Base-by-base conservation (phyloP, 2,797 vertebrate genomes). In the Apogon talboti region DNA sequence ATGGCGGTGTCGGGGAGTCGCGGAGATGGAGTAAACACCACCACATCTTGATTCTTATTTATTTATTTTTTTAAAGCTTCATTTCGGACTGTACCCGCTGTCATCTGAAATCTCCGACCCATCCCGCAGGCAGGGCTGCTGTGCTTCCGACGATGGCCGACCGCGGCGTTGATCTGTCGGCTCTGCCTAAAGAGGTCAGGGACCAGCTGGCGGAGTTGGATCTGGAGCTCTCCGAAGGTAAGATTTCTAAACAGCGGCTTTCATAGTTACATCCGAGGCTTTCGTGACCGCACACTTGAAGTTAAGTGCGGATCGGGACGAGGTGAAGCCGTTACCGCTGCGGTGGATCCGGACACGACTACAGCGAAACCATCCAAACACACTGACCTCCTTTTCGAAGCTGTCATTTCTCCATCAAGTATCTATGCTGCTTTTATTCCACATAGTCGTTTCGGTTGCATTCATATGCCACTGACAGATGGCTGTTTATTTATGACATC, bases 191-290 rank as follows among this genome's bases (percentile, higher is more conserved):
- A 87, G 96, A 97, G 92, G 95, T 98, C 90, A 94, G 96, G 66
- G 96, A 97, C 90, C 96, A 97, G 91, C 93, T 98, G 92, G 96
- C 97, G 50, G 97, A 98, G 93, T 90, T 98, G 93, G 96, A 98
- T 87, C 92, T 98, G 89, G 97, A 98, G 95, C 96, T 98, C 14
- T 98, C 96, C 40, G 97, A 98, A 92, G 97, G 97, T 94, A 91
- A 92, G 94, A 21, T 14, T 14, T 38, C 48, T 45, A 11, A 6
- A 46, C 50, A n/a, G 46, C 15, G 38, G 33, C 6, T 4, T 46
- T 12, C 28, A 21, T 7, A 33, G 33, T 52, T 37, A 4, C 8
- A 56, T 30, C 58, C 5, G 52, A 19, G 16, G 28, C n/a, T 19
- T 7, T 4, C 1, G 9, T 16, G 15, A n/a, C 28, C 3, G 59